These are phyloP conservation scores for Leptothorax acervorum DNA, from an alignment of 2,888 invertebrate genomes.

Conservation along the genomic window DNA sequence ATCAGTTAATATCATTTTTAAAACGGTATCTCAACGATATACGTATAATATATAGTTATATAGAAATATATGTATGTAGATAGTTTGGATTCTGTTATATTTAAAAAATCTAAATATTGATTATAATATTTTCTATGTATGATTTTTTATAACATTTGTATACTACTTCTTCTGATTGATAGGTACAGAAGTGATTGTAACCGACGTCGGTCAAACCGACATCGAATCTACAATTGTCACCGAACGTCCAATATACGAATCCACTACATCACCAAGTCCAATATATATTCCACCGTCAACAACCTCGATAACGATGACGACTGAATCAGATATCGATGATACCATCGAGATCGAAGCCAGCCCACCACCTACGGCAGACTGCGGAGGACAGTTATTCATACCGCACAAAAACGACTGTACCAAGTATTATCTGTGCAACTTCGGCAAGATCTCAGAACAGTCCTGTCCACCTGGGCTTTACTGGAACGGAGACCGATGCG, in stretches of 20 bases:
- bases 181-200: slow-evolving; percentile 42
- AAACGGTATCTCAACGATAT: background rate
- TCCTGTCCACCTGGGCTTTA: slow-evolving; percentile 91
- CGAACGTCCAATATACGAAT: slow-evolving; percentile 49
- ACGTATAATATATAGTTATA: background rate
- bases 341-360: slow-evolving; percentile 78
- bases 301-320: slow-evolving; percentile 42
- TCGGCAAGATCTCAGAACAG: slow-evolving; percentile 90
- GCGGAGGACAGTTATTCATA: slow-evolving; percentile 88
- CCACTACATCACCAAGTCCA: slow-evolving; percentile 63
- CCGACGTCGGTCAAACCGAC: slow-evolving; percentile 46
- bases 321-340: slow-evolving; percentile 73
- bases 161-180: background rate
- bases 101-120: background rate
- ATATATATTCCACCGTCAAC: slow-evolving; percentile 66
- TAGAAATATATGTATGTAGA: background rate
- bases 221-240: slow-evolving; percentile 45
- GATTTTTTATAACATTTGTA: background rate
- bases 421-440: slow-evolving; percentile 93
- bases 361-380: slow-evolving; percentile 81
- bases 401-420: slow-evolving; percentile 90
- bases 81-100: background rate
- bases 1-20: background rate
- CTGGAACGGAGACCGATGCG: slow-evolving; percentile 94
- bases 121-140: background rate